These are phyloP conservation scores for Peromyscus eremicus DNA, from an alignment of 2,797 vertebrate genomes.

Conservation along the genomic window DNA sequence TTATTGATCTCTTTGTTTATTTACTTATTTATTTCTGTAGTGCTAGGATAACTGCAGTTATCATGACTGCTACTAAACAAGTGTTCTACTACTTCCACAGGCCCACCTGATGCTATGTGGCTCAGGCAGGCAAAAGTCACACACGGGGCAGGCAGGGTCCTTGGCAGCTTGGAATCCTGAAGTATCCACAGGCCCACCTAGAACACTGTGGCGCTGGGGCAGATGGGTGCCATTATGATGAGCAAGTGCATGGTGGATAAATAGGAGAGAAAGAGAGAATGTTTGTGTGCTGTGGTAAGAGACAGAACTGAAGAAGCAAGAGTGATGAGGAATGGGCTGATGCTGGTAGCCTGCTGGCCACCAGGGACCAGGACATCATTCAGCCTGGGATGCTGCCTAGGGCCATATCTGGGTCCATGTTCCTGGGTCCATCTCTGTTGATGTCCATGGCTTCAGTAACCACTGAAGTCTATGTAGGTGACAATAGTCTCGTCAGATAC, in stretches of 20 bases:
- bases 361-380: not conserved
- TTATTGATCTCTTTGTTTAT: not conserved
- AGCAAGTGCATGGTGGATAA: not conserved
- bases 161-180: not conserved
- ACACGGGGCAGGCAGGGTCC: fast-evolving
- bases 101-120: not conserved
- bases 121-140: not conserved
- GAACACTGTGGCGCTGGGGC: not conserved
- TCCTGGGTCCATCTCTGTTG: not conserved
- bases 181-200: not conserved
- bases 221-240: not conserved
- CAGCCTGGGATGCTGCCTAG: not conserved
- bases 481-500: not conserved
- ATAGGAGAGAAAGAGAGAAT: not conserved
- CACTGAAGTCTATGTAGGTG: not conserved
- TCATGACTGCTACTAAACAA: not conserved
- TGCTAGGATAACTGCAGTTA: not conserved
- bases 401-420: not conserved
- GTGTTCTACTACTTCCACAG: not conserved
- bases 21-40: not conserved
- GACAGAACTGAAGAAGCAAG: not conserved
- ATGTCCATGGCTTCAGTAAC: not conserved
- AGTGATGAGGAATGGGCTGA: not conserved
- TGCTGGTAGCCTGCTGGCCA: not conserved
- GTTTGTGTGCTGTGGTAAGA: not conserved